Percentiles rank a stretch among this genome's conserved stretches.
These are phyloP conservation scores for Dolomedes plantarius DNA, from an alignment of 2,888 invertebrate species.

Conservation along the genomic window DNA sequence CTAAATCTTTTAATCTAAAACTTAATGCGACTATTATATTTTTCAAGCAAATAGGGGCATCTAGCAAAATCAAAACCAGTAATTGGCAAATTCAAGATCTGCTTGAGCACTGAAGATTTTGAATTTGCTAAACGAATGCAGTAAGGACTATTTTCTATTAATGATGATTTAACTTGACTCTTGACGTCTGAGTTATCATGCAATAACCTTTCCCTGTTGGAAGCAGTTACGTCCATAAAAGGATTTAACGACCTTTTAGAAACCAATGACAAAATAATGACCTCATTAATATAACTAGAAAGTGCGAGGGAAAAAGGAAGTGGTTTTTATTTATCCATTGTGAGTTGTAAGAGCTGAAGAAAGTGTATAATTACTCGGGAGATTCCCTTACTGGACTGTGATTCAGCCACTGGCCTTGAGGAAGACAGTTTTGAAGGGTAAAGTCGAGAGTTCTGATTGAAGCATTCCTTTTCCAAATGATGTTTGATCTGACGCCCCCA, in stretches of 20 bases:
- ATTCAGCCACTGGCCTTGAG: not conserved
- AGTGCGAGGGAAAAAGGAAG: not conserved
- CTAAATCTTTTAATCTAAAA: too few relatives aligned
- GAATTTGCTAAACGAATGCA: too few relatives aligned
- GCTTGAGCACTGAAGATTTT: too few relatives aligned
- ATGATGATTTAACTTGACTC: not conserved
- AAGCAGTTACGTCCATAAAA: not conserved
- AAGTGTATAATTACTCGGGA: not conserved
- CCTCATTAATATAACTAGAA: not conserved
- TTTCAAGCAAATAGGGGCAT: too few relatives aligned
- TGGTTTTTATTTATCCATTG: not conserved
- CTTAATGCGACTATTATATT: too few relatives aligned
- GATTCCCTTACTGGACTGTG: not conserved
- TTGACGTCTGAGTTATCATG: not conserved
- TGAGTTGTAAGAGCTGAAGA: not conserved
- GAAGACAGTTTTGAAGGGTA: too few relatives aligned
- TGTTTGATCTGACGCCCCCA: too few relatives aligned
- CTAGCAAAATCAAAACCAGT: too few relatives aligned
- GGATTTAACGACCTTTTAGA: not conserved
- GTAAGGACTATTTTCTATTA: not conserved
- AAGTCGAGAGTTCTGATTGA: too few relatives aligned
- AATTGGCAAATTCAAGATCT: too few relatives aligned
- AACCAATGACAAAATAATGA: constrained; percentile 5
- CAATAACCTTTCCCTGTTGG: not conserved
- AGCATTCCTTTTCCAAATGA: too few relatives aligned